Conservation (phyloP, 1,140 invertebrate genomes). For the Aphidius ervi region DNA sequence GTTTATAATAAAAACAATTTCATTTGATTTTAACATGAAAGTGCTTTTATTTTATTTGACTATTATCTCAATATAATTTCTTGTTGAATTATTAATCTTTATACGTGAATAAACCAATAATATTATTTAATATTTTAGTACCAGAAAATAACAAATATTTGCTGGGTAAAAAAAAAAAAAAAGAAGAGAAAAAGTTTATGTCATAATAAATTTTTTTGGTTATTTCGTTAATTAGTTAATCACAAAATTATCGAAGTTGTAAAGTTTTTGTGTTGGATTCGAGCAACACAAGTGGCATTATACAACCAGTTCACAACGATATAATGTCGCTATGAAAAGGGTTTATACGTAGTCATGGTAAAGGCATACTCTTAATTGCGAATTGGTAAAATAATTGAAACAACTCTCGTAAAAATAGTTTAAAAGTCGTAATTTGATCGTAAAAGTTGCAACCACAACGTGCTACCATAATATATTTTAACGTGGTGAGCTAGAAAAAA, state of each 20-base stretch:
- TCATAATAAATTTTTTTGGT: slow-evolving; percentile 6
- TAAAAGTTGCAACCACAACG: slow-evolving; percentile 47
- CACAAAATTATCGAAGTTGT: slow-evolving; percentile 42
- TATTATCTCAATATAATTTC: no score
- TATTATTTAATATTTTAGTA: no score
- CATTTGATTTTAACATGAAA: no score
- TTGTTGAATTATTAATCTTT: no score
- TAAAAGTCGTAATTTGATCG: slow-evolving; percentile 48
- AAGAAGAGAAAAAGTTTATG: no score
- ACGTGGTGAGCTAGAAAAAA: slow-evolving; percentile 14
- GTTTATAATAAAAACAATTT: no score
- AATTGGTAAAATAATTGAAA: slow-evolving; percentile 53
- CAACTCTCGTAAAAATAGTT: slow-evolving; percentile 53
- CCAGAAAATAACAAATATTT: no score
- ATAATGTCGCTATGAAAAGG: slow-evolving; percentile 15
- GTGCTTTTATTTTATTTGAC: no score
- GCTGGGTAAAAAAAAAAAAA: no score
- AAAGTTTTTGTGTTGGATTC: slow-evolving; percentile 33
- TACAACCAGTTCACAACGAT: background rate
- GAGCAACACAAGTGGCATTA: slow-evolving; percentile 27
- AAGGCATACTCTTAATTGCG: slow-evolving; percentile 43
- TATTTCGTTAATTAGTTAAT: slow-evolving; percentile 41
- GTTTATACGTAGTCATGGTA: slow-evolving; percentile 6
- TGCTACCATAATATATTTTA: slow-evolving; percentile 37
- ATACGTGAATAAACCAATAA: no score